These are phyloP conservation scores for Corydoras maculifer DNA, from an alignment of 2,113 vertebrate genomes.

Conservation along the genomic window DNA sequence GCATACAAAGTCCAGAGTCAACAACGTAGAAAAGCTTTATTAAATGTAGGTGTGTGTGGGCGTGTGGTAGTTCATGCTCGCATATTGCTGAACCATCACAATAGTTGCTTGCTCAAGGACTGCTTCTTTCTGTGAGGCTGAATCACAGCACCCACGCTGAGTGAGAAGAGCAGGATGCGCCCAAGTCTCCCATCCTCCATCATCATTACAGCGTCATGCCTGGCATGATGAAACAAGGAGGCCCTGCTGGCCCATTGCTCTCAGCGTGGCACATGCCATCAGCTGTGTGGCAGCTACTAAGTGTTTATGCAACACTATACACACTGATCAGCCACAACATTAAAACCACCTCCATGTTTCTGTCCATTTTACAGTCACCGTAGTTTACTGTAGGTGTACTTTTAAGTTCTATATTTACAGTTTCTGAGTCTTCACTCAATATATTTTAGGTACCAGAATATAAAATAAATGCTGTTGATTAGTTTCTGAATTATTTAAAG, in stretches of 20 bases:
- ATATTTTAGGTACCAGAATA: no score
- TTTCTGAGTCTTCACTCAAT: no score
- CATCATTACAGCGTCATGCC: slow-evolving; percentile 27
- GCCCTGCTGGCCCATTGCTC: slow-evolving; percentile 13
- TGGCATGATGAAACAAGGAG: slow-evolving; percentile 21
- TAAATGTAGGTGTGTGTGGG: slow-evolving; percentile 26
- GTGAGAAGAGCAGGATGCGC: slow-evolving; percentile 47
- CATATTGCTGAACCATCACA: slow-evolving; percentile 43
- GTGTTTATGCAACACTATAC: slow-evolving; percentile 1
- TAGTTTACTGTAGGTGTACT: no score
- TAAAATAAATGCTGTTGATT: no score
- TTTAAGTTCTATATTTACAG: no score
- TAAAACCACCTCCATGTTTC: no score
- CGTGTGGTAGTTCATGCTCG: slow-evolving; percentile 32
- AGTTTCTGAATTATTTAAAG: no score
- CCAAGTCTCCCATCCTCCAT: slow-evolving; percentile 27
- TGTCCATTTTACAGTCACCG: no score
- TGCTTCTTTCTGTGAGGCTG: slow-evolving; percentile 56
- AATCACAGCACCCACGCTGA: slow-evolving; percentile 61
- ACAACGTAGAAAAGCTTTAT: slow-evolving; percentile 3
- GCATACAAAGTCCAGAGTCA: not conserved
- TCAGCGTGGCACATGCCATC: slow-evolving; percentile 11
- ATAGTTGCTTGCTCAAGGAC: slow-evolving; percentile 59
- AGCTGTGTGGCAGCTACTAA: slow-evolving; percentile 13
- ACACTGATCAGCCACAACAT: no score